Percentiles rank a stretch among this genome's conserved stretches.
These are phyloP conservation scores for Hecatera dysodea DNA, from an alignment of 2,888 invertebrate species.

Conservation along the genomic window DNA sequence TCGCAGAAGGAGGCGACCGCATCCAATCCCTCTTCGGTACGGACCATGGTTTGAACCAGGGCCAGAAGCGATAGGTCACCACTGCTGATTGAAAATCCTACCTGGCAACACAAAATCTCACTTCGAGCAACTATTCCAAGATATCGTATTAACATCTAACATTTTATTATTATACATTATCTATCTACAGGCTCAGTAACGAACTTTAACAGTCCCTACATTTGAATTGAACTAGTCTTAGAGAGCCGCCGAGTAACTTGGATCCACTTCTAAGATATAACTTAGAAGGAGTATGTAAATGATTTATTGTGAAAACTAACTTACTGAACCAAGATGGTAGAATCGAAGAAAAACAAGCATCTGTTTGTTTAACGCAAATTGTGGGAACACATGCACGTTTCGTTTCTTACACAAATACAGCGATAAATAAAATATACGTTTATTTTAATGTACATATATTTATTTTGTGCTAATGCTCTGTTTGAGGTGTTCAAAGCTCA, in stretches of 20 bases:
- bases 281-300: slow-evolving; percentile 53
- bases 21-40: no score
- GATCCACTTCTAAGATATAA: slow-evolving; percentile 42
- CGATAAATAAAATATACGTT: slow-evolving; percentile 26
- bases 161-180: no score
- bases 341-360: slow-evolving; percentile 52
- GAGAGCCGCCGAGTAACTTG: slow-evolving; percentile 41
- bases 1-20: no score
- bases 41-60: no score
- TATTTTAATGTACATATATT: slow-evolving; percentile 1
- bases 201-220: slow-evolving; percentile 36
- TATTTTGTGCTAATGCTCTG: not conserved
- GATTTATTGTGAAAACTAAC: slow-evolving; percentile 56
- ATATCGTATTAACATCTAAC: slow-evolving; percentile 37
- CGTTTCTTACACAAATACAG: not conserved
- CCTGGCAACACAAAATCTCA: slow-evolving; percentile 2
- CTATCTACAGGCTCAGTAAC: slow-evolving; percentile 25
- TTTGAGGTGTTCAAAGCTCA: not conserved
- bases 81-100: slow-evolving; percentile 28
- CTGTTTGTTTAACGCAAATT: slow-evolving; percentile 41
- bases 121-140: slow-evolving; percentile 20
- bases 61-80: no score
- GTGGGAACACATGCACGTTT: slow-evolving; percentile 29
- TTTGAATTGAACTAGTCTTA: slow-evolving; percentile 40
- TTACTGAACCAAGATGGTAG: slow-evolving; percentile 32